Evolutionary conservation across 2,113 vertebrate genomes (phyloP), one percentile per base, ranked within the genome.

Genomic region (Mola mola): DNA sequence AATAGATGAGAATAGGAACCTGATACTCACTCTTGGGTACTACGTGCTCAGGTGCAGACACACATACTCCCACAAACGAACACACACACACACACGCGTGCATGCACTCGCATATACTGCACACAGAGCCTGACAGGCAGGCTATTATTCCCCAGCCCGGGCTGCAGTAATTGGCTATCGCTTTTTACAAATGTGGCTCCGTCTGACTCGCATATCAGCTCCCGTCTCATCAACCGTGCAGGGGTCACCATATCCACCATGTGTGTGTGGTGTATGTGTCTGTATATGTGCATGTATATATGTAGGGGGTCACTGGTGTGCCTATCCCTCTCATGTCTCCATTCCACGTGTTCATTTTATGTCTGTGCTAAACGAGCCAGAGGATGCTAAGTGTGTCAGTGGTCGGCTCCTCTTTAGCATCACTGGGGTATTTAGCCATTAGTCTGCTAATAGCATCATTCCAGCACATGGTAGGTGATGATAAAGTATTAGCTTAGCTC

Each of bases 1-100:
- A 95, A 92, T 92, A 94, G 87, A 58, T 91, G 91, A 93, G 87
- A 93, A 90, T 93, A 91, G 93, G 90, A 87, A 83, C 75, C 84
- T 53, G 40, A 77, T 87, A 86, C 88, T 90, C 88, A 88, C 84
- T 87, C 81, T 72, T 69, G 78, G 87, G 76, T 72, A 44, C 75
- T 72, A 70, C 72, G 72, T 84, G 87, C 83, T 82, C 74, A 47
- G 72, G 76, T 72, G 43, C 65, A 77, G 21, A 69, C 79, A 72
- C 58, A 63, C 50, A 20, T 29, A 34, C 66, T 52, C 68, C 72
- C 37, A 53, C 65, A 46, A 58, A 58, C 68, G 70, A 61, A 59
- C 49, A 34, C 49, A 34, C 64, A 58, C 75, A 80, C 42, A 68
- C 70, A 51, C 62, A 73, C 67, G 57, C 71, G 72, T 65, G 59